Conservation (phyloP, 2,113 vertebrate genomes). For the Catharus fuscescens region DNA sequence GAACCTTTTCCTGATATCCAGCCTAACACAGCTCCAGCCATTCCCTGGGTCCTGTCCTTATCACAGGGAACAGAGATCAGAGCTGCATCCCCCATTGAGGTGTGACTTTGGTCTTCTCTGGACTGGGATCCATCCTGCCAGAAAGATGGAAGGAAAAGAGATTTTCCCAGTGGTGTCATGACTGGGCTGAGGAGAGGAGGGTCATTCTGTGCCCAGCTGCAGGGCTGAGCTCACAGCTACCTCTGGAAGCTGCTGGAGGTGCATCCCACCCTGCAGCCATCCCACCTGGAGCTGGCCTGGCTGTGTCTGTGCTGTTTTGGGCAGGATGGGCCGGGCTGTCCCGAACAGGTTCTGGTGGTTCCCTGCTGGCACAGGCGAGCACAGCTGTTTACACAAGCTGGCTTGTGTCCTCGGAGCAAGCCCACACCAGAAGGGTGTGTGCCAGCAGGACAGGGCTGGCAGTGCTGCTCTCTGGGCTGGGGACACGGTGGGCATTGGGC, state of each 20-base stretch:
- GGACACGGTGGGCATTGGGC: fast-evolving
- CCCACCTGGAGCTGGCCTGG: neutral
- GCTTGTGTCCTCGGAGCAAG: neutral
- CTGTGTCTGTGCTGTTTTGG: fast-evolving
- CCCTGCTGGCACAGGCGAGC: fast-evolving
- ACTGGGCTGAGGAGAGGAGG: neutral
- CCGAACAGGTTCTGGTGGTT: neutral
- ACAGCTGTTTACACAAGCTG: neutral
- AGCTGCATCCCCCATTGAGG: neutral
- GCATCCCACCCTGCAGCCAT: neutral
- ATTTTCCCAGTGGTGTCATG: neutral
- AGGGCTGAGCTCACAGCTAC: neutral
- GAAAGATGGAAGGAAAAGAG: neutral
- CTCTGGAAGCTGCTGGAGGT: neutral
- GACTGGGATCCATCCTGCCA: neutral
- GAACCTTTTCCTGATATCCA: neutral
- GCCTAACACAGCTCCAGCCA: fast-evolving
- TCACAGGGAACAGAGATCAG: neutral
- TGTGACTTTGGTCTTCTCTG: neutral
- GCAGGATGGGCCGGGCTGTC: neutral
- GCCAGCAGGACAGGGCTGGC: neutral
- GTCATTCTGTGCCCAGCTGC: neutral
- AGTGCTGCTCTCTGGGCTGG: neutral
- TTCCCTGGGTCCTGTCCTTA: neutral
- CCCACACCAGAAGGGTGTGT: slow-evolving; percentile 10